Evolutionary conservation across 2,888 invertebrate genomes (phyloP).

Genomic region (Himalopsyche anomala): DNA sequence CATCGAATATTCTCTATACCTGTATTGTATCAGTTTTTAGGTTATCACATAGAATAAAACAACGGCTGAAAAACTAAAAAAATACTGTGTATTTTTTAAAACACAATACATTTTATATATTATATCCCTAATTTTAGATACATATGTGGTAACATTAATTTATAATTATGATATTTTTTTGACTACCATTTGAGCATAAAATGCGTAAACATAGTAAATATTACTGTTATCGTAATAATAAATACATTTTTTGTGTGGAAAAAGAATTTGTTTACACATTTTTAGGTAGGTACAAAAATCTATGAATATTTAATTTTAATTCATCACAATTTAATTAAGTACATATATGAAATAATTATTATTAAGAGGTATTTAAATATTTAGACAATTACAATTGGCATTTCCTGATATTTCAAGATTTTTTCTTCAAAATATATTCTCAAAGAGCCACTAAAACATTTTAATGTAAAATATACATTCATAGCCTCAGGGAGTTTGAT

Average conservation of each 20-base stretch:
- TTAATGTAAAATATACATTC: too few species aligned
- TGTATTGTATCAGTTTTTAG: too few species aligned
- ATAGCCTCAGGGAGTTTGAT: too few species aligned
- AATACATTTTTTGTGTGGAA: not conserved
- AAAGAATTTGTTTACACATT: not conserved
- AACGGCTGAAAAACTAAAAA: slow-evolving; percentile 6
- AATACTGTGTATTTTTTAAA: not conserved
- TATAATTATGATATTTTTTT: not conserved
- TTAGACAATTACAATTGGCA: too few species aligned
- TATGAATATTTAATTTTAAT: not conserved
- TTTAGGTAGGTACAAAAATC: slow-evolving; percentile 24
- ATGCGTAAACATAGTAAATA: slow-evolving; percentile 7
- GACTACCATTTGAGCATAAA: slow-evolving; percentile 36
- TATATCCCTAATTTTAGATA: not conserved
- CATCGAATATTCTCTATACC: too few species aligned
- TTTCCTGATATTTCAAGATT: too few species aligned
- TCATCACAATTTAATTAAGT: slow-evolving; percentile 28
- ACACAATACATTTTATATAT: slow-evolving; percentile 7
- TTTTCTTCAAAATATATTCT: too few species aligned
- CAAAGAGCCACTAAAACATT: too few species aligned
- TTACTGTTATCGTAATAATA: not conserved
- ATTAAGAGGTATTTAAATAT: not conserved
- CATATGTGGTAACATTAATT: slow-evolving; percentile 14
- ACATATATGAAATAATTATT: not conserved
- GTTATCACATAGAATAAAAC: not conserved